Base-by-base conservation (phyloP, 2,888 invertebrate genomes). In the Caenorhabditis japonica region DNA sequence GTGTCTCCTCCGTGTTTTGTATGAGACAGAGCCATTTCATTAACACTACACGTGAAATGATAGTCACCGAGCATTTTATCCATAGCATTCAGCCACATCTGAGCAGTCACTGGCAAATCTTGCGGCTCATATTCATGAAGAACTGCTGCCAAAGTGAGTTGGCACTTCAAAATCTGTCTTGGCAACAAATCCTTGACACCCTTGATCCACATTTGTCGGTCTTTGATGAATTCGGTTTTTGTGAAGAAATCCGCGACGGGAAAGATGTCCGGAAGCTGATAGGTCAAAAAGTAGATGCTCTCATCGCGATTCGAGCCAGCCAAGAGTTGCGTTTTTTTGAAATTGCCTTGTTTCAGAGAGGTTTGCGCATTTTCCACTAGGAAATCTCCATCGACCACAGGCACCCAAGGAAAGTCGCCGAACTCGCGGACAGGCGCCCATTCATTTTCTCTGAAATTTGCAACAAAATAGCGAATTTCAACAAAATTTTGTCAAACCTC, bases 231-330 rank as follows among this genome's bases (percentile, higher is more conserved):
- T 17, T 87, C 84, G 15, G 78, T 66, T 56, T 85, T 80, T 1
- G 76, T 72, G 75, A 88, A 87, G 66, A 88, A 85, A 17, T 86
- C 82, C 13, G 82, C 69, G n/a, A 83, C 81, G 4, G 88, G 92
- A 81, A 93, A 92, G 21, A 94, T 93, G 86, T 93, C 93, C 88
- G 68, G 82, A 15, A 95, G 90, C 88, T 94, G 94, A 89, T 96
- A 97, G 78, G 95, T 92, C 77, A 96, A 93, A 88, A 95, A 96
- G 89, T 94, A 97, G 88, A 93, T 94, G 41, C 94, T 95, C 88
- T 97, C 96, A 88, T 96, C 94, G 15, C 93, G 92, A 88, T 96
- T 95, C 52, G 93, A 93, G 34, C 97, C 96, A 91, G 94, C 92
- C 44, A 96, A 90, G 74, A 96, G 92, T 87, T 93, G 94, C 12